Conservation (phyloP, 2,888 invertebrate genomes). For the Tinea pellionella region DNA sequence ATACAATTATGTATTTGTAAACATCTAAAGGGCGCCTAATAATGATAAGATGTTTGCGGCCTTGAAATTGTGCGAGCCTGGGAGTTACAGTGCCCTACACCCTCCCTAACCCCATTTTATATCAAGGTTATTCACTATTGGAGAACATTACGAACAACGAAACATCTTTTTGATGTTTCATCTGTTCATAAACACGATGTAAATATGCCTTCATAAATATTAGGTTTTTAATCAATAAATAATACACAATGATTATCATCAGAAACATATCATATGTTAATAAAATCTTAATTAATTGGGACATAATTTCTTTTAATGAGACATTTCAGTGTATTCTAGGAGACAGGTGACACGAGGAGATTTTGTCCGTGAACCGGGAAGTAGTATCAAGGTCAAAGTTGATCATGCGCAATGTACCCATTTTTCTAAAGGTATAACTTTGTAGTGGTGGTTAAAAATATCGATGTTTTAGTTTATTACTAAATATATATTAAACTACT, state of each 20-base stretch:
- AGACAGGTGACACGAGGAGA: constrained; percentile 34
- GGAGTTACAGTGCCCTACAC: not conserved
- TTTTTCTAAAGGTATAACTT: constrained; percentile 27
- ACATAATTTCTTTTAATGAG: too few relatives aligned
- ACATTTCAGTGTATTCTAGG: constrained; percentile 35
- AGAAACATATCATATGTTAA: too few relatives aligned
- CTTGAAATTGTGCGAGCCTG: not conserved
- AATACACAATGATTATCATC: too few relatives aligned
- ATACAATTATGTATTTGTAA: not conserved
- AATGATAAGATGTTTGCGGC: not conserved
- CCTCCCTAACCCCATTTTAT: not conserved
- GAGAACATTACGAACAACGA: not conserved
- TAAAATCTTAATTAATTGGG: too few relatives aligned
- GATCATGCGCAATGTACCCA: constrained; percentile 39
- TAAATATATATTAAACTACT: not conserved
- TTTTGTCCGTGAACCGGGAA: constrained; percentile 62
- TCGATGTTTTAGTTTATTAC: not conserved
- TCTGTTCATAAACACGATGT: too few relatives aligned
- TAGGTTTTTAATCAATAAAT: too few relatives aligned
- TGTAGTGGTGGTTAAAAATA: constrained; percentile 21
- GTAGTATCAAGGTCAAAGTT: constrained; percentile 45
- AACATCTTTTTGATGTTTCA: too few relatives aligned
- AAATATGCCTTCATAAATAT: too few relatives aligned
- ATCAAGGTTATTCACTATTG: not conserved
- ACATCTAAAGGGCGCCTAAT: not conserved